Conservation (phyloP, 35 echinoderm and acorn worm genomes). For the Lytechinus pictus region DNA sequence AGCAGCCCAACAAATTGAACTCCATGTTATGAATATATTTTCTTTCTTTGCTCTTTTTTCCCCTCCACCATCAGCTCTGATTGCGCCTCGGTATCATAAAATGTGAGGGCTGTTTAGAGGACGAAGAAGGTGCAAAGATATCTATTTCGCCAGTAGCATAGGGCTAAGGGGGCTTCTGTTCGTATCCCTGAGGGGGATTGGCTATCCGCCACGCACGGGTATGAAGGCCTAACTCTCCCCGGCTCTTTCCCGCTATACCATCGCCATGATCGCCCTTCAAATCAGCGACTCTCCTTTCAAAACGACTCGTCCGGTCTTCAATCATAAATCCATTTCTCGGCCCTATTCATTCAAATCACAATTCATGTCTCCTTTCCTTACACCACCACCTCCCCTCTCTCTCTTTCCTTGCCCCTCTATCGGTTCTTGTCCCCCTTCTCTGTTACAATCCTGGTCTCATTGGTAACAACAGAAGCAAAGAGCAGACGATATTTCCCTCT, state of each 20-base stretch:
- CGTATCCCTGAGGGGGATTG: neutral
- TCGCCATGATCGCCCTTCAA: neutral
- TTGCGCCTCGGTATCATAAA: neutral
- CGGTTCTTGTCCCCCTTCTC: too few species aligned
- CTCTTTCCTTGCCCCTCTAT: too few species aligned
- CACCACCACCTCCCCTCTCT: neutral
- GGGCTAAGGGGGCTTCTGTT: neutral
- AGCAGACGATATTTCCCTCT: neutral
- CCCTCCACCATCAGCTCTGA: neutral
- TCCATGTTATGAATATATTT: conserved; percentile 40
- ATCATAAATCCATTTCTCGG: neutral
- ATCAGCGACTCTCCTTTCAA: neutral
- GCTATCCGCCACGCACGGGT: conserved; percentile 20
- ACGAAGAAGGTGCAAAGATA: conserved; percentile 17
- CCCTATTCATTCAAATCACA: neutral
- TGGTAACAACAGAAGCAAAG: neutral
- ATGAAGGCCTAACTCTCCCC: neutral
- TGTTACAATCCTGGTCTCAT: neutral
- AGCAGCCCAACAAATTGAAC: conserved; percentile 21
- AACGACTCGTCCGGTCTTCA: neutral
- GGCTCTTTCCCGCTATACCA: neutral
- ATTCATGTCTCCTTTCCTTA: neutral
- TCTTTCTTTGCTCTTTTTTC: conserved; percentile 5
- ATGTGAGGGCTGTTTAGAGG: neutral
- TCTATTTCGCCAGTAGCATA: conserved; percentile 24